Percentiles rank a stretch among this genome's conserved stretches.
phyloP scores from a whole-genome alignment of 2,113 vertebrate species.

The Capra hircus region DNA sequence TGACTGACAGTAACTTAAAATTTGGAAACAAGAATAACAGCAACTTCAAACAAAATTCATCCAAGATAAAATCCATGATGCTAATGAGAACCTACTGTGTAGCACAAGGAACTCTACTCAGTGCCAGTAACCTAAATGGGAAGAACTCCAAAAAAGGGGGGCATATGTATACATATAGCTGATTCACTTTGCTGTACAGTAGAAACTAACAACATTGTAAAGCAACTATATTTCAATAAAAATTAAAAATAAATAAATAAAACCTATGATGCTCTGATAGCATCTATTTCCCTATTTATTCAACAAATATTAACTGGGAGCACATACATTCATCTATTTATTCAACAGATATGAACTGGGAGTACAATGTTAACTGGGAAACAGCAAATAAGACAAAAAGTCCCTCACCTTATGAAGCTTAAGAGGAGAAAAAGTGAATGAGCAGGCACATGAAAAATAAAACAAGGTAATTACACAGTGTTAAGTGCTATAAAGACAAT shows the following conservation, averaged over 20 bases:
- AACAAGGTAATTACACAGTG: not conserved
- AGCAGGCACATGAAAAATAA: not conserved
- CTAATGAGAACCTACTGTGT: not conserved
- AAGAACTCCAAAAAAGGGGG: not conserved
- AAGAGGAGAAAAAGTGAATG: not conserved
- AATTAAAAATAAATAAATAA: not conserved
- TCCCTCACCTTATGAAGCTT: not conserved
- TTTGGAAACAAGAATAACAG: not conserved
- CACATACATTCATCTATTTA: not conserved
- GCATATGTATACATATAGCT: not conserved
- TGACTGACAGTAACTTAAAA: not conserved
- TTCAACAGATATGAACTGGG: not conserved
- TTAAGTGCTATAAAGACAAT: not conserved
- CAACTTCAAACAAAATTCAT: not conserved
- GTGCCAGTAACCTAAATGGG: not conserved
- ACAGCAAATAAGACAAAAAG: constrained; percentile 6
- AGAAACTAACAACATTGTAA: not conserved
- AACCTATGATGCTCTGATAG: not conserved
- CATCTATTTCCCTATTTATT: not conserved
- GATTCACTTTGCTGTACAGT: not conserved
- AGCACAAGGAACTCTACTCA: not conserved
- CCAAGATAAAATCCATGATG: not conserved
- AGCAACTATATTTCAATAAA: not conserved
- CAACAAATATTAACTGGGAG: not conserved
- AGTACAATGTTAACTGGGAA: not conserved